phyloP scores from a whole-genome alignment of 1,140 invertebrate genomes.

The Harpegnathos saltator region DNA sequence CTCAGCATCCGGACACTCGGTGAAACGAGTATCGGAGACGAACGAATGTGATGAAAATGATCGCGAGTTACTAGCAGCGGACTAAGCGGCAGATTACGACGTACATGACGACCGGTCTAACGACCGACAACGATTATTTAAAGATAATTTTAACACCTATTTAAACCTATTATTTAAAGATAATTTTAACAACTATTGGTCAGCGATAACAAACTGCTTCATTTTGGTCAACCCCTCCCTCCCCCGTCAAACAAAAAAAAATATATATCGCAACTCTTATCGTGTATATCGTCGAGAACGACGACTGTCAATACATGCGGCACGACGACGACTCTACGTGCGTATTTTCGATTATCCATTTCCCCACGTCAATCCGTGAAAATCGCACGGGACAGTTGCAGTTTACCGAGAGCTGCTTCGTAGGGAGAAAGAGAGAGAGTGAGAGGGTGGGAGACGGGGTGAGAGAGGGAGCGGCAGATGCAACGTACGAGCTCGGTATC shows the following conservation, averaged over 20 bases:
- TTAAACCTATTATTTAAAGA: too few species aligned
- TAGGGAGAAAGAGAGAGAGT: too few species aligned
- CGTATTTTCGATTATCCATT: conserved; percentile 1
- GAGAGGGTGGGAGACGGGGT: too few species aligned
- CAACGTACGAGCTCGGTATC: conserved; percentile 6
- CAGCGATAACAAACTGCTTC: background rate
- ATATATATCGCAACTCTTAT: background rate
- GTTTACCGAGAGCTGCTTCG: background rate
- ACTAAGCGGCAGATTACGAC: too few species aligned
- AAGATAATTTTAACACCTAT: too few species aligned
- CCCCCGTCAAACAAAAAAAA: too few species aligned
- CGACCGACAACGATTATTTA: too few species aligned
- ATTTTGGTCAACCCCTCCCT: too few species aligned
- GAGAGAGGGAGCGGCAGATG: conserved; percentile 22
- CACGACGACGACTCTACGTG: background rate
- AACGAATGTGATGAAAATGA: conserved; percentile 53
- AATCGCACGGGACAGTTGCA: conserved; percentile 28
- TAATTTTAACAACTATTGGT: background rate
- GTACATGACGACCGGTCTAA: too few species aligned
- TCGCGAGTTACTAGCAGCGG: background rate
- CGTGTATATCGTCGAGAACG: background rate
- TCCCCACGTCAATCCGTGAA: conserved; percentile 26
- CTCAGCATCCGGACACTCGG: conserved; percentile 50
- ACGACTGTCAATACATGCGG: background rate
- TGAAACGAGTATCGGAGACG: conserved; percentile 58